These are phyloP conservation scores for Thaumatotibia leucotreta DNA, from an alignment of 1,140 invertebrate species.

Conservation along the genomic window DNA sequence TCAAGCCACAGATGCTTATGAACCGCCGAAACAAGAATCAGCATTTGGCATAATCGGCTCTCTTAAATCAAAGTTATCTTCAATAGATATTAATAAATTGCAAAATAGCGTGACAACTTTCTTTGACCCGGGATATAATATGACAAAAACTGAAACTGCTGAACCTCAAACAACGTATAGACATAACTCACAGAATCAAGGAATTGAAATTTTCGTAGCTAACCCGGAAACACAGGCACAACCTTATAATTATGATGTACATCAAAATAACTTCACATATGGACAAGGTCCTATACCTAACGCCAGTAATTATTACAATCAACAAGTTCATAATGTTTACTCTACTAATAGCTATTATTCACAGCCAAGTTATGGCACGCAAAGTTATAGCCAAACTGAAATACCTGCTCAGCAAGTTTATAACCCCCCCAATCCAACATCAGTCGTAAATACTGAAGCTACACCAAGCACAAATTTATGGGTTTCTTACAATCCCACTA, in stretches of 20 bases:
- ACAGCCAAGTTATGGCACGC: neutral
- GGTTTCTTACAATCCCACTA: too few relatives aligned
- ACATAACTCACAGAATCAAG: constrained; percentile 15
- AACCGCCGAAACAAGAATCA: constrained; percentile 37
- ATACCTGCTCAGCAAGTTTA: neutral
- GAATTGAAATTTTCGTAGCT: constrained; percentile 34
- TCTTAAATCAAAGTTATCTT: constrained; percentile 63
- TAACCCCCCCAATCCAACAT: neutral
- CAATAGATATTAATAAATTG: constrained; percentile 68
- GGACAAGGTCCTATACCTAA: constrained; percentile 2
- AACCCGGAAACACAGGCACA: constrained; percentile 15
- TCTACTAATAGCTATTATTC: neutral
- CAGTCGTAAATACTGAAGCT: too few relatives aligned
- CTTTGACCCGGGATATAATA: constrained; percentile 65
- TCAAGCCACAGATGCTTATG: constrained; percentile 43
- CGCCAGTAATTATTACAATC: neutral
- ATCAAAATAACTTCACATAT: neutral
- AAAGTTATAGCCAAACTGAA: neutral
- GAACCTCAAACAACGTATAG: constrained; percentile 18
- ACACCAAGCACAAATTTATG: too few relatives aligned
- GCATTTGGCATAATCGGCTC: constrained; percentile 65
- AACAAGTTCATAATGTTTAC: constrained; percentile 7
- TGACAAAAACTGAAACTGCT: constrained; percentile 27
- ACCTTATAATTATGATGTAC: constrained; percentile 3
- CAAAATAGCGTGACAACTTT: constrained; percentile 70